Conservation (phyloP, 2,113 vertebrate species). For the Melanostigma gelatinosum region DNA sequence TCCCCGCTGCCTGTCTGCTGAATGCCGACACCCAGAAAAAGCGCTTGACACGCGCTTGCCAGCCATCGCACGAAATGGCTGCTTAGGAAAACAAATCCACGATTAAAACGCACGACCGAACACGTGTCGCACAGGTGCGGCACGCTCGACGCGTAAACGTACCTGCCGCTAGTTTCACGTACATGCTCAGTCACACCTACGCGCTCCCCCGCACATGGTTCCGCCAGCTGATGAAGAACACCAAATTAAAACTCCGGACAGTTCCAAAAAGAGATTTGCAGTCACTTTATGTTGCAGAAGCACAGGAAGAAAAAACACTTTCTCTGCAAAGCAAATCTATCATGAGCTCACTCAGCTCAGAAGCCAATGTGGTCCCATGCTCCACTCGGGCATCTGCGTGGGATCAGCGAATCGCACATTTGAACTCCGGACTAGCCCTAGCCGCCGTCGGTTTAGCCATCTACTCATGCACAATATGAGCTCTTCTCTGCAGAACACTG, state of each 20-base stretch:
- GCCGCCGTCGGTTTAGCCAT: conserved; percentile 65
- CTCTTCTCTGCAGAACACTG: conserved; percentile 76
- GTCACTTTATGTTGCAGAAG: conserved; percentile 49
- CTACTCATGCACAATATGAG: conserved; percentile 70
- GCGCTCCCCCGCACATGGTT: conserved; percentile 14
- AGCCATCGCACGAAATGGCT: conserved; percentile 63
- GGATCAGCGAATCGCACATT: conserved; percentile 64
- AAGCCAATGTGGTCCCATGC: conserved; percentile 52
- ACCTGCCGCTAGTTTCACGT: conserved; percentile 17
- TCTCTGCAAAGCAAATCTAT: conserved; percentile 62
- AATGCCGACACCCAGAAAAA: conserved; percentile 62
- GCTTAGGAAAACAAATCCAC: conserved; percentile 65
- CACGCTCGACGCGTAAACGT: neutral
- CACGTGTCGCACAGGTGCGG: conserved; percentile 25
- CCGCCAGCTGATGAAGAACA: conserved; percentile 61
- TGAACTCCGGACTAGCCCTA: conserved; percentile 39
- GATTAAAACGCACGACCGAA: conserved; percentile 33
- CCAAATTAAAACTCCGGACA: conserved; percentile 78
- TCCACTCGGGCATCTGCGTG: conserved; percentile 53
- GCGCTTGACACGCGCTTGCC: conserved; percentile 60
- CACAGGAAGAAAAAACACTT: conserved; percentile 35
- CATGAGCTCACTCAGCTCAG: conserved; percentile 49
- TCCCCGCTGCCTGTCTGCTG: conserved; percentile 67
- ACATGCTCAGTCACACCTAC: neutral
- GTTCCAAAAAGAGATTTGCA: conserved; percentile 71